A percentile compares a stretch with the other conserved stretches of the same genome.
Conservation (phyloP, 2,113 vertebrate species). For the Lagopus leucura region DNA sequence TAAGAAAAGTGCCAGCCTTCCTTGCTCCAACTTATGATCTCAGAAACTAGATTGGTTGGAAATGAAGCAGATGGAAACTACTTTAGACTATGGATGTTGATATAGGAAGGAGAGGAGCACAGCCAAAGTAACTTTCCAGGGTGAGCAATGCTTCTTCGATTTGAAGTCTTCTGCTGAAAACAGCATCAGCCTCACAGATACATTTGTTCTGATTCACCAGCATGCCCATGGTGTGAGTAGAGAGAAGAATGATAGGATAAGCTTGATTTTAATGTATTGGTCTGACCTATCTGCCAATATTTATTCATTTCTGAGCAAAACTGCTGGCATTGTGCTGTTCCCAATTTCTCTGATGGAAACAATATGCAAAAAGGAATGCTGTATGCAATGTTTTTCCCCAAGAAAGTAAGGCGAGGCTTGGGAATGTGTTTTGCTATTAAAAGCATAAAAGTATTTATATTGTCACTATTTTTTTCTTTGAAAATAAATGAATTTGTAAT, state of each 20-base stretch:
- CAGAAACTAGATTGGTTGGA: background rate
- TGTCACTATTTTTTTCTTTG: background rate
- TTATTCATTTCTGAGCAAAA: background rate
- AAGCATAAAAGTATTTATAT: background rate
- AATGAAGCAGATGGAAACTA: background rate
- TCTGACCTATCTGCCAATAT: background rate
- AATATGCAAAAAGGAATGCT: background rate
- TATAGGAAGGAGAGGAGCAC: background rate
- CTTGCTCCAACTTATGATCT: background rate
- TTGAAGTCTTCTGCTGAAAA: background rate
- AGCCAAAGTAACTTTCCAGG: background rate
- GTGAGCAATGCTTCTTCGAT: background rate
- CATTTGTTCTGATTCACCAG: accelerated
- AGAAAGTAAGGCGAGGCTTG: background rate
- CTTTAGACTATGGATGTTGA: background rate
- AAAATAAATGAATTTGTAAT: background rate
- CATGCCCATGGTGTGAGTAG: background rate
- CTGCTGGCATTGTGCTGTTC: background rate
- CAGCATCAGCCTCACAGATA: background rate
- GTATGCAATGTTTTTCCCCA: background rate
- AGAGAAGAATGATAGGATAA: background rate
- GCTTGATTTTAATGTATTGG: background rate
- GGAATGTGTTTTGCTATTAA: background rate
- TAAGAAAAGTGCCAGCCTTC: background rate
- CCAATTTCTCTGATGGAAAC: background rate